Conservation (phyloP, 2,888 invertebrate species). For the Lasioglossum villosulum region DNA sequence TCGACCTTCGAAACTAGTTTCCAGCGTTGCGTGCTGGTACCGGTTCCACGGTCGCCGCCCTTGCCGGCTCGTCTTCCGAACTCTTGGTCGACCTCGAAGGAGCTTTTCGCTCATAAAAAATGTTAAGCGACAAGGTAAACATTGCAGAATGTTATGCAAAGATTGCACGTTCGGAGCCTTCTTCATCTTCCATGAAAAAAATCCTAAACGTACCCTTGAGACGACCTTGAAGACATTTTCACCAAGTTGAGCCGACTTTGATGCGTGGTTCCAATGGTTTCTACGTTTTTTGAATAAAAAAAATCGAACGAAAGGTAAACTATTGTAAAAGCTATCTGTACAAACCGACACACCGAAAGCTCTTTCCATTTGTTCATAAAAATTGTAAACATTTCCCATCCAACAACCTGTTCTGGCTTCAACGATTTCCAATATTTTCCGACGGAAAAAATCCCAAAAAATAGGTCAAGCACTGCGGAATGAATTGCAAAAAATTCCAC, state of each 20-base stretch:
- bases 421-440: not conserved
- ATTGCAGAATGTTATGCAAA: not conserved
- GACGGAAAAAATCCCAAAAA: not conserved
- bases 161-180: not conserved
- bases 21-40: slow-evolving; percentile 49
- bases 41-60: slow-evolving; percentile 25
- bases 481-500: not conserved
- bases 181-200: not conserved
- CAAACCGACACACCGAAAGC: not conserved
- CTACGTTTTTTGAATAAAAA: not conserved
- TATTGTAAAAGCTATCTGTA: not conserved
- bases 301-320: not conserved
- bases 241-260: no score
- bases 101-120: not conserved
- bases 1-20: slow-evolving; percentile 44
- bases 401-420: not conserved
- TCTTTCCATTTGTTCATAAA: not conserved
- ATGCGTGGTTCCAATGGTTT: no score
- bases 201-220: no score
- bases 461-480: not conserved
- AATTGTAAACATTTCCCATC: not conserved
- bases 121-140: not conserved
- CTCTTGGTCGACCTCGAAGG: slow-evolving; percentile 44
- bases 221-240: not conserved
- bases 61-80: slow-evolving; percentile 40